These are phyloP conservation scores for Drosophila prosaltans DNA, from an alignment of 1,140 invertebrate species.

Conservation along the genomic window DNA sequence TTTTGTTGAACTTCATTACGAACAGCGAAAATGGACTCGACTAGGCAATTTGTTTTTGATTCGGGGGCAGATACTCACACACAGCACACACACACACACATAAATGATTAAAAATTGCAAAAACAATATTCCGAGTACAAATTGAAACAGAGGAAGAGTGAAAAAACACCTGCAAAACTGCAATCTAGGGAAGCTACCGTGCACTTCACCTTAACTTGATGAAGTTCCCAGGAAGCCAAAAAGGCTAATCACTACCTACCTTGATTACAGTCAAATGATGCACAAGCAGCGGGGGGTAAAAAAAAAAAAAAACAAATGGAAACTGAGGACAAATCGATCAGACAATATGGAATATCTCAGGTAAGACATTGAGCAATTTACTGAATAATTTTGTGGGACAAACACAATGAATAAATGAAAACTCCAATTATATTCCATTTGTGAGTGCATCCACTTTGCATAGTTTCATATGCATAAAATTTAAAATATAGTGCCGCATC, in stretches of 20 bases:
- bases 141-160: conserved; percentile 47
- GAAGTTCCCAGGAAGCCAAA: conserved; percentile 45
- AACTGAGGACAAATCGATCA: background rate
- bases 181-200: conserved; percentile 41
- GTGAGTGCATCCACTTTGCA: background rate
- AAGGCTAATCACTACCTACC: conserved; percentile 15
- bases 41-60: conserved; percentile 63
- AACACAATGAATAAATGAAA: conserved; percentile 3
- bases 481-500: conserved; percentile 47
- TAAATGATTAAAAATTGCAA: conserved; percentile 76
- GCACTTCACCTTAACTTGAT: conserved; percentile 36
- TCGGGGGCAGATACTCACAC: conserved; percentile 53
- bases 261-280: conserved; percentile 2
- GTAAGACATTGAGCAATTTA: background rate
- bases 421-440: conserved; percentile 6
- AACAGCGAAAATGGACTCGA: conserved; percentile 69
- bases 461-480: conserved; percentile 9
- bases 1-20: conserved; percentile 81
- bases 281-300: conserved; percentile 4
- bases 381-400: conserved; percentile 4
- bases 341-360: background rate
- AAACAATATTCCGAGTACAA: conserved; percentile 69
- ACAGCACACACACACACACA: conserved; percentile 41
- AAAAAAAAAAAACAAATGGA: no score
- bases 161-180: conserved; percentile 65